Evolutionary conservation across 2,113 vertebrate genomes (phyloP).

Genomic region (Hyperopisus bebe): DNA sequence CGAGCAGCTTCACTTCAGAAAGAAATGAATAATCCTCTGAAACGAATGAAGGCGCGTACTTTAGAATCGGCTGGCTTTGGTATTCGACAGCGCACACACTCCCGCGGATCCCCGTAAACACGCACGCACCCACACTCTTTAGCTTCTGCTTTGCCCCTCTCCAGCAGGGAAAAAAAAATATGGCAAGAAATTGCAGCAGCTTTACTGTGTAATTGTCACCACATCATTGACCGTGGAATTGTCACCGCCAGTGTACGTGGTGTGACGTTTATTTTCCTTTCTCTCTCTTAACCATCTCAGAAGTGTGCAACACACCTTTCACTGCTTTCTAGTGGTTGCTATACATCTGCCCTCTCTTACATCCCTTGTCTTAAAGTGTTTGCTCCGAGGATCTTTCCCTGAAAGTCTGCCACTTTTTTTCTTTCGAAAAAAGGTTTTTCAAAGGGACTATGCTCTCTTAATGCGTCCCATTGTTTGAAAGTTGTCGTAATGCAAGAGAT

Average conservation of each 20-base stretch:
- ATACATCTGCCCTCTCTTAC: conserved; percentile 7
- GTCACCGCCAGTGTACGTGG: background rate
- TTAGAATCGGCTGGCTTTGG: conserved; percentile 41
- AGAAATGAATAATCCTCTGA: conserved; percentile 97
- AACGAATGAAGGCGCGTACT: conserved; percentile 92
- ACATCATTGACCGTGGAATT: conserved; percentile 27
- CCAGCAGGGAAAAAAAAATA: conserved; percentile 40
- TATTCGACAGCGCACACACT: conserved; percentile 33
- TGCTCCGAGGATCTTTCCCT: background rate
- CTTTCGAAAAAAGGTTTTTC: conserved; percentile 27
- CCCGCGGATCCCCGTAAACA: background rate
- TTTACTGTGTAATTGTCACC: conserved; percentile 38
- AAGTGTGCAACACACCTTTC: conserved; percentile 17
- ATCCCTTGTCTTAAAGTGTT: background rate
- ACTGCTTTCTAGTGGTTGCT: conserved; percentile 14
- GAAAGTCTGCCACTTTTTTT: conserved; percentile 27
- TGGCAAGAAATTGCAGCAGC: conserved; percentile 34
- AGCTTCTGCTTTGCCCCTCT: conserved; percentile 25
- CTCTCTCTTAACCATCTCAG: conserved; percentile 11
- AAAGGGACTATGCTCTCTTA: conserved; percentile 18
- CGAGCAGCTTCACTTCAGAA: conserved; percentile 94
- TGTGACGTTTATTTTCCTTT: conserved; percentile 14
- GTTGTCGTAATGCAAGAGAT: background rate
- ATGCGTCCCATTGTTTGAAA: conserved; percentile 12
- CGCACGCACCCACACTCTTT: conserved; percentile 8